Evolutionary conservation across 2,113 vertebrate genomes (phyloP).

Genomic region (Rhagologus leucostigma): DNA sequence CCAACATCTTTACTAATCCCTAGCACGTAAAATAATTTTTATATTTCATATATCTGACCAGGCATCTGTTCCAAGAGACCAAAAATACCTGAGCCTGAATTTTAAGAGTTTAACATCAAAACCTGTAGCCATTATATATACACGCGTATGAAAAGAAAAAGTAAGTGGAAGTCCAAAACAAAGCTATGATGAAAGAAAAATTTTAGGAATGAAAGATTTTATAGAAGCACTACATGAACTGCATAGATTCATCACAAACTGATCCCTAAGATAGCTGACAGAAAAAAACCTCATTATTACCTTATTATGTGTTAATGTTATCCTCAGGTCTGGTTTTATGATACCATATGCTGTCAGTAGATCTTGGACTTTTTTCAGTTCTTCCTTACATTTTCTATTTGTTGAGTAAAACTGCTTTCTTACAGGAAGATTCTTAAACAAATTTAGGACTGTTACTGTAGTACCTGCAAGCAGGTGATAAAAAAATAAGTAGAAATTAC

Average conservation of each 20-base stretch:
- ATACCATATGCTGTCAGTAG: constrained; percentile 87
- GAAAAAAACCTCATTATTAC: constrained; percentile 55
- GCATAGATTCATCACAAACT: neutral
- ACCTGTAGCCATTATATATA: neutral
- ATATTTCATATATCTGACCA: neutral
- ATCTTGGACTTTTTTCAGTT: constrained; percentile 89
- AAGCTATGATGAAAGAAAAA: neutral
- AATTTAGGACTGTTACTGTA: constrained; percentile 83
- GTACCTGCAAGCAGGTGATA: constrained; percentile 78
- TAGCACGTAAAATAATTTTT: neutral
- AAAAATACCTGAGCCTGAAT: neutral
- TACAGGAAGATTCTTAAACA: constrained; percentile 95
- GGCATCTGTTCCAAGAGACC: neutral
- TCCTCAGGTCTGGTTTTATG: constrained; percentile 88
- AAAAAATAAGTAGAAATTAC: neutral
- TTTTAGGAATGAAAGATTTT: neutral
- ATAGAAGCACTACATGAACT: neutral
- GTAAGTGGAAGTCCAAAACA: neutral
- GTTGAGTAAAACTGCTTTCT: constrained; percentile 91
- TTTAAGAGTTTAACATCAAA: neutral
- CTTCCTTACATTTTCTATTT: constrained; percentile 90
- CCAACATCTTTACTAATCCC: neutral
- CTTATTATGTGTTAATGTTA: constrained; percentile 91
- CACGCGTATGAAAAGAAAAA: neutral
- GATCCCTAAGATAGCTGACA: neutral